Conservation (phyloP, 1,140 invertebrate genomes). For the Drosophila subpulchrella region DNA sequence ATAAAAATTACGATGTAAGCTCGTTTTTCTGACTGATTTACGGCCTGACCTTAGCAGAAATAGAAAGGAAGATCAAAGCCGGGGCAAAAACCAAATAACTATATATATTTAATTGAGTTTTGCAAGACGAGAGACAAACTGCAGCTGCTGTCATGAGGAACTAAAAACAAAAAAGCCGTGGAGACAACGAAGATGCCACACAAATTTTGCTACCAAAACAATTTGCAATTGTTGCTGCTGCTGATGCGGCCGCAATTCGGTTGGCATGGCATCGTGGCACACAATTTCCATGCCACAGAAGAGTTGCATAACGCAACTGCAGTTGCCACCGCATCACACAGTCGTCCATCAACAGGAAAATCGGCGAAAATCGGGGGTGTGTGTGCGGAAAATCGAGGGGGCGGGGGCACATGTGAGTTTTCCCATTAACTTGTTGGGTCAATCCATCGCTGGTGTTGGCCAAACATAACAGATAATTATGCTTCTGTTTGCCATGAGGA, state of each 20-base stretch:
- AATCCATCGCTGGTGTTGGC: conserved; percentile 45
- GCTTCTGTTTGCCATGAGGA: conserved; percentile 24
- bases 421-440: conserved; percentile 58
- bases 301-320: conserved; percentile 57
- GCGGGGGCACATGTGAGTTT: conserved; percentile 37
- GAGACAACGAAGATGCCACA: conserved; percentile 38
- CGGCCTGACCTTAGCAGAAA: conserved; percentile 43
- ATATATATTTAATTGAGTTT: conserved; percentile 61
- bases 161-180: background rate
- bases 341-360: conserved; percentile 33
- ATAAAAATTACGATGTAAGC: background rate
- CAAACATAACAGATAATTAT: conserved; percentile 46
- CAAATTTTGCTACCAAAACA: conserved; percentile 70
- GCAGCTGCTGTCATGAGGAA: conserved; percentile 25
- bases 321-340: conserved; percentile 33
- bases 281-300: conserved; percentile 53
- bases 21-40: conserved; percentile 17
- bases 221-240: conserved; percentile 74
- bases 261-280: conserved; percentile 63
- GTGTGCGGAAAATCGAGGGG: background rate
- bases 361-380: background rate
- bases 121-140: conserved; percentile 38
- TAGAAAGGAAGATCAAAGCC: conserved; percentile 45
- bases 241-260: conserved; percentile 65
- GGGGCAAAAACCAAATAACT: conserved; percentile 7